These are phyloP conservation scores for Brachirus orientalis DNA, from an alignment of 2,113 vertebrate species.

Conservation along the genomic window DNA sequence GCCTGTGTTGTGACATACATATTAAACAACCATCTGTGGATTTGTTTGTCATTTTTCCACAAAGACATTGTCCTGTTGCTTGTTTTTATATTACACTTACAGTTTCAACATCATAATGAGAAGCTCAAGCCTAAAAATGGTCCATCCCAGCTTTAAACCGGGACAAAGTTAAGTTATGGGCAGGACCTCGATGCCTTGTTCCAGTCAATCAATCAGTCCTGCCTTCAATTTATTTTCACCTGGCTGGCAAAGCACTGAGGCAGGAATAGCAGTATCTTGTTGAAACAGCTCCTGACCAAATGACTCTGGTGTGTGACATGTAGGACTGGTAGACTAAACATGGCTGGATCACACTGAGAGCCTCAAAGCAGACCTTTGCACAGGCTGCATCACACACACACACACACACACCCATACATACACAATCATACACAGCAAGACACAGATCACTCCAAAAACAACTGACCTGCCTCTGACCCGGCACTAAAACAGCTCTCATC, in stretches of 20 bases:
- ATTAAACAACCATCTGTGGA: no score
- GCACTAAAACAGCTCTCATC: constrained; percentile 33
- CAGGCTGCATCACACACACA: constrained; percentile 17
- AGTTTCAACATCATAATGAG: no score
- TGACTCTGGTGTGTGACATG: constrained; percentile 66
- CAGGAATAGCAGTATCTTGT: constrained; percentile 62
- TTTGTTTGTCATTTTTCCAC: no score
- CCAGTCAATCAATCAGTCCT: constrained; percentile 37
- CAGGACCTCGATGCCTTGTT: not conserved
- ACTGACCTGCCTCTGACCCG: constrained; percentile 57
- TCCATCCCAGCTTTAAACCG: not conserved
- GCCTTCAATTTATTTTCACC: not conserved
- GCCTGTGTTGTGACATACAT: no score
- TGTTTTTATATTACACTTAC: no score
- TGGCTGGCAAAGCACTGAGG: constrained; percentile 13
- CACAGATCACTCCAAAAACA: constrained; percentile 17
- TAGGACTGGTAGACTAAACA: constrained; percentile 71
- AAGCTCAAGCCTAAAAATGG: no score
- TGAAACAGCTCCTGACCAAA: constrained; percentile 73
- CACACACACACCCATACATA: constrained; percentile 14
- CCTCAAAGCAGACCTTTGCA: constrained; percentile 58
- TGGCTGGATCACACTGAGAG: constrained; percentile 64
- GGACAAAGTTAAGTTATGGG: not conserved
- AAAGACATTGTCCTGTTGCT: no score
- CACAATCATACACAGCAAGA: constrained; percentile 25